phyloP scores from a whole-genome alignment of 2,797 vertebrate species.

The Nannoperca obscura region DNA sequence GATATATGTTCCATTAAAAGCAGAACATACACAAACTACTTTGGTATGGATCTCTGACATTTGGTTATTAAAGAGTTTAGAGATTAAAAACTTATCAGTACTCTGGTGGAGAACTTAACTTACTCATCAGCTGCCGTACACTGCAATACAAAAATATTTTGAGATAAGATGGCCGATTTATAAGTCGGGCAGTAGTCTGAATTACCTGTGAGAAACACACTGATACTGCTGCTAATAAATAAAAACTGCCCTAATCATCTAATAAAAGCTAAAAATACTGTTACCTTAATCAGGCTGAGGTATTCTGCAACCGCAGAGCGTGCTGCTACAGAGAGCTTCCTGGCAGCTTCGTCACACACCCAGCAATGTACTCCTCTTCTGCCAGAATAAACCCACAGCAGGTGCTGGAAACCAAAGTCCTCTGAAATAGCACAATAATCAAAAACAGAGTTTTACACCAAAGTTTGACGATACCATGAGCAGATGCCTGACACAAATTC shows the following conservation, averaged over 20 bases:
- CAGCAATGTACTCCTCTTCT: slow-evolving; percentile 97
- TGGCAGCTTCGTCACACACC: slow-evolving; percentile 94
- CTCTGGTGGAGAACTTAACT: neutral
- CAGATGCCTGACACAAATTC: neutral
- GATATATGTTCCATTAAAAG: neutral
- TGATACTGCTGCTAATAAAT: neutral
- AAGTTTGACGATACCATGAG: neutral
- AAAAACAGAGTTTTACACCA: neutral
- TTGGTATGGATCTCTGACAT: neutral
- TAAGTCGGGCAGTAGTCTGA: neutral
- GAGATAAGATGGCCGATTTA: neutral
- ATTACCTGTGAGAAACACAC: neutral
- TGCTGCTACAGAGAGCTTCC: slow-evolving; percentile 91
- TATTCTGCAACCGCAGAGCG: slow-evolving; percentile 95
- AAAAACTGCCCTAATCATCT: too few relatives aligned
- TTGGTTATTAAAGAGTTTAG: neutral
- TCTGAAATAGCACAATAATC: slow-evolving; percentile 79
- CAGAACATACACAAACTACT: neutral
- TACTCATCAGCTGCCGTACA: neutral
- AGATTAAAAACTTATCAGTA: neutral
- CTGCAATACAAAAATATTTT: neutral
- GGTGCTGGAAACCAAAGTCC: slow-evolving; percentile 94
- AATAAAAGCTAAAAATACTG: slow-evolving; percentile 1
- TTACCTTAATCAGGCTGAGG: slow-evolving; percentile 94
- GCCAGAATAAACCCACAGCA: slow-evolving; percentile 97